A percentile compares a stretch with the other conserved stretches of the same genome.
Evolutionary conservation across 2,888 invertebrate species (phyloP).

Genomic region (Calameuta idolon): DNA sequence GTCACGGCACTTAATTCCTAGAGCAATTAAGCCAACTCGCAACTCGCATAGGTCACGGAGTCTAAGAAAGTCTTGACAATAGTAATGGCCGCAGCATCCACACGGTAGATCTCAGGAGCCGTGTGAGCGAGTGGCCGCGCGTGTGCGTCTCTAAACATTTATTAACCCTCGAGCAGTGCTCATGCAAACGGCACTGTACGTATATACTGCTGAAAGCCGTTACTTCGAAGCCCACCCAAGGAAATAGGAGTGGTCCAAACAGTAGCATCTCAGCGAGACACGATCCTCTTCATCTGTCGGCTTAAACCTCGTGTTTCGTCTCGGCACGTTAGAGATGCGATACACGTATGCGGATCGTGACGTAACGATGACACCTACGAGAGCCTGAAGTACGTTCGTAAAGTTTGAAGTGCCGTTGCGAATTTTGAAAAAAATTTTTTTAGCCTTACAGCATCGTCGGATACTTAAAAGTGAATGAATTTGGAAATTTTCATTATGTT

Average conservation of each 20-base stretch:
- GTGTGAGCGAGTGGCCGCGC: background rate
- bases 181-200: conserved; percentile 1
- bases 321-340: conserved; percentile 37
- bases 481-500: too few species aligned
- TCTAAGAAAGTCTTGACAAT: background rate
- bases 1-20: background rate
- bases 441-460: too few species aligned
- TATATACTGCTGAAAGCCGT: conserved; percentile 35
- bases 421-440: too few species aligned
- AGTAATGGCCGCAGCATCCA: background rate
- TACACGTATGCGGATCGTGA: conserved; percentile 19
- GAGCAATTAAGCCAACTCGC: background rate
- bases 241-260: conserved; percentile 47
- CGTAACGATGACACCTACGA: background rate
- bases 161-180: background rate
- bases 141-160: background rate
- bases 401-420: too few species aligned
- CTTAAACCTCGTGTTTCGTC: conserved; percentile 57
- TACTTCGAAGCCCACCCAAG: conserved; percentile 40
- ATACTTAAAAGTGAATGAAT: too few species aligned
- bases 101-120: background rate
- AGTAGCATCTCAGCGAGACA: conserved; percentile 47
- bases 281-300: conserved; percentile 54
- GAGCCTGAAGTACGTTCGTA: background rate
- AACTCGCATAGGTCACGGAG: background rate